A percentile compares a stretch with the other conserved stretches of the same genome.
Evolutionary conservation across 1,140 invertebrate species (phyloP).

Genomic region (Eriocheir sinensis): DNA sequence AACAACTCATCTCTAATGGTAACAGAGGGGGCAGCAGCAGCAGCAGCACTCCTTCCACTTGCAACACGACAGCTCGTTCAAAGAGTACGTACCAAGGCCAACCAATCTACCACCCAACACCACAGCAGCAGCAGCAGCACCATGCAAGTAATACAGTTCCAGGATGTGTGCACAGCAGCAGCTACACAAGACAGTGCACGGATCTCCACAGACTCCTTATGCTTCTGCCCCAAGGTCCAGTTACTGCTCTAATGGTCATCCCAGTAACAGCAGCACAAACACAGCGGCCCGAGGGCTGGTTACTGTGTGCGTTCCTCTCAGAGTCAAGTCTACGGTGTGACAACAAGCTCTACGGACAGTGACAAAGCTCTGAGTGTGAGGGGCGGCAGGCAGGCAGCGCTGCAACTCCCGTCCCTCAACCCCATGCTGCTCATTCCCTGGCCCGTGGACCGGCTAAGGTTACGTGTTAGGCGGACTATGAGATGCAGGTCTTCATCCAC

Average conservation of each 20-base stretch:
- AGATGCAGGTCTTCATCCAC: slow-evolving; percentile 53
- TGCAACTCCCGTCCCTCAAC: neutral
- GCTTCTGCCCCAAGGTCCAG: neutral
- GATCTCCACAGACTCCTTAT: neutral
- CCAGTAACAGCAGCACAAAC: neutral
- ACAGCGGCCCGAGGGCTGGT: neutral
- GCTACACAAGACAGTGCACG: neutral
- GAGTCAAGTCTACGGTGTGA: neutral
- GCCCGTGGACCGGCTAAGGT: neutral
- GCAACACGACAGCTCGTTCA: neutral
- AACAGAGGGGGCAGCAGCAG: neutral
- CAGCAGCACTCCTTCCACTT: neutral
- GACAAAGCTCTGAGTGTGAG: slow-evolving; percentile 6
- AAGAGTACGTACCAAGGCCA: neutral
- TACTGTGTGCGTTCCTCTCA: neutral
- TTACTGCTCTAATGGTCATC: neutral
- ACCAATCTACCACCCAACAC: neutral
- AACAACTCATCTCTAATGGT: neutral
- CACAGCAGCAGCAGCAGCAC: neutral
- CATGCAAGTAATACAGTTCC: slow-evolving; percentile 5
- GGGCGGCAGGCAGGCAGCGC: neutral
- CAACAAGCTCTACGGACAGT: neutral
- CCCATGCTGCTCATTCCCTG: neutral
- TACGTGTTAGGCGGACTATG: slow-evolving; percentile 23
- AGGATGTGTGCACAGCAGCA: neutral